Evolutionary conservation across 64 coral and sea anemone genomes (phyloP), one percentile per base, ranked within the genome.

Genomic region (Pocillopora verrucosa): DNA sequence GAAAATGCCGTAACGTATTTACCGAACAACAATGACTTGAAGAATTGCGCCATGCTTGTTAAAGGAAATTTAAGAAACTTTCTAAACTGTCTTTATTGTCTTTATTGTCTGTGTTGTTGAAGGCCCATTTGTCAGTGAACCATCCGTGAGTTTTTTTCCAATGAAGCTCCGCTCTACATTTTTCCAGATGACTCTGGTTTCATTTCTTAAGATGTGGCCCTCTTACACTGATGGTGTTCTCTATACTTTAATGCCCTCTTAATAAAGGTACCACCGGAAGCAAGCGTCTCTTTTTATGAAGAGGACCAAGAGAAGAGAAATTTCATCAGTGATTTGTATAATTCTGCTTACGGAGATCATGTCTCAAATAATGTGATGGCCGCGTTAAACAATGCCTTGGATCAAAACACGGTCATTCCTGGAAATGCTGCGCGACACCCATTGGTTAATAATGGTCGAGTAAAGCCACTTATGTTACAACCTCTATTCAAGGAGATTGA

Each of bases 311-410:
- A 85, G 20, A 93, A 89, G 37, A 89, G 92, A 68, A 89, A 93
- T 17, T 93, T 93, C 45, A 93, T 93, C 56, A 84, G 80, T 58
- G 92, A 93, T 82, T 65, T 93, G 51, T 93, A 89, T 30, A 59
- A 45, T 17, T 89, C 92, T 10, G 76, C 88, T 34, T 93, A 93
- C 58, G 80, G 89, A 91, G 59, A 73, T 10, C 89, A 76, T 58
- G 17, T 83, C 0, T 36, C 37, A 36, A 24, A 26, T 38, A 58
- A 74, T 13, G 63, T 65, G 4, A 58, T 60, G 83, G 56, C 15
- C 59, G 35, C 80, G 26, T 16, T 77, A 5, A n/a, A 65, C 36
- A 65, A 74, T 19, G 35, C 63, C 11, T 20, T 83, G 25, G 11
- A n/a, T 24, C 10, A 57, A 58, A 85, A 58, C 26, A 11, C 20